A percentile compares a stretch with the other conserved stretches of the same genome.
These are phyloP conservation scores for Xanthia icteritia DNA, from an alignment of 2,888 invertebrate genomes.

Conservation along the genomic window DNA sequence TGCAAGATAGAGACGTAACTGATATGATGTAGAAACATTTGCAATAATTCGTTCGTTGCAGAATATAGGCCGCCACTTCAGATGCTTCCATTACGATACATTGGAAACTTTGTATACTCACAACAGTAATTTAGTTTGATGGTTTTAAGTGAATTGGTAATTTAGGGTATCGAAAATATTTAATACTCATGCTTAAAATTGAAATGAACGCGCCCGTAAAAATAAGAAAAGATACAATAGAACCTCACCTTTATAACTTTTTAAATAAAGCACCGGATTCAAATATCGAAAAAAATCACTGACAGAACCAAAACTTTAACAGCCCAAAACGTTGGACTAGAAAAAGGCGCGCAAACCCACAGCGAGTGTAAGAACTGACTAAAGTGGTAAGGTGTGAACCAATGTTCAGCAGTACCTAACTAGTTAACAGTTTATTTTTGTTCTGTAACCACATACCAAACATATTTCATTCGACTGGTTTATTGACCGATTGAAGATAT, in stretches of 20 bases:
- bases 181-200: neutral
- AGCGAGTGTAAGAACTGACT: constrained; percentile 79
- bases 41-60: constrained; percentile 76
- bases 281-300: constrained; percentile 46
- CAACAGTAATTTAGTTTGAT: constrained; percentile 60
- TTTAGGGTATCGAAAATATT: constrained; percentile 28
- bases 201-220: constrained; percentile 6
- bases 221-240: constrained; percentile 16
- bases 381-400: constrained; percentile 84
- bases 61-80: constrained; percentile 81
- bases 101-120: constrained; percentile 59
- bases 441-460: constrained; percentile 78
- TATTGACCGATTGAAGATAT: constrained; percentile 59
- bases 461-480: constrained; percentile 72
- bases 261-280: constrained; percentile 29
- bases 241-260: constrained; percentile 51
- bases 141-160: constrained; percentile 51
- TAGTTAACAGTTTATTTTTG: constrained; percentile 85
- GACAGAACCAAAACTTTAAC: constrained; percentile 24
- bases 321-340: constrained; percentile 55
- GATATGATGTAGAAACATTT: constrained; percentile 71
- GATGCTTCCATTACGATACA: constrained; percentile 68
- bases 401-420: constrained; percentile 69
- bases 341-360: constrained; percentile 79
- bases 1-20: constrained; percentile 51